Evolutionary conservation across 2,113 vertebrate species (phyloP).

Genomic region (Centropus unirufus): DNA sequence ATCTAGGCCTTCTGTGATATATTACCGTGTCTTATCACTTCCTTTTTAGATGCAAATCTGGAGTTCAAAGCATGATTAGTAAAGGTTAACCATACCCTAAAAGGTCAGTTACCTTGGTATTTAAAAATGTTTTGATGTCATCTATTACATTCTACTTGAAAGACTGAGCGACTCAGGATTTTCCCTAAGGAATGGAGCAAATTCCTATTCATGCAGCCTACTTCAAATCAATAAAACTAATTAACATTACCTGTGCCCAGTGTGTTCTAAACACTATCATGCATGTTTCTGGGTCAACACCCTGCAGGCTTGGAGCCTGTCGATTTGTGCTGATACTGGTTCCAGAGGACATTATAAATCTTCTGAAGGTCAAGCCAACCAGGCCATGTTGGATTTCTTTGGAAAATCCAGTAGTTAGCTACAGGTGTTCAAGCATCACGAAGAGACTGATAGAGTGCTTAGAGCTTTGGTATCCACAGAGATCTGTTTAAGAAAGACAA

Average conservation of each 20-base stretch:
- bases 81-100: neutral
- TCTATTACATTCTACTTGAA: neutral
- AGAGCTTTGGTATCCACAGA: slow-evolving; percentile 10
- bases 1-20: neutral
- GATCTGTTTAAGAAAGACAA: slow-evolving; percentile 64
- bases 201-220: neutral
- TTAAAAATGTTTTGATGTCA: neutral
- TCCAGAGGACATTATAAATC: slow-evolving; percentile 88
- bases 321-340: slow-evolving; percentile 78
- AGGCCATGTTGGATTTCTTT: slow-evolving; percentile 76
- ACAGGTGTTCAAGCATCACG: slow-evolving; percentile 49
- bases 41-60: neutral
- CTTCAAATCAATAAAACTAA: slow-evolving; percentile 34
- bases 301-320: slow-evolving; percentile 85
- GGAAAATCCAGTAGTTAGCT: slow-evolving; percentile 13
- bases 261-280: slow-evolving; percentile 99
- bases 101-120: neutral
- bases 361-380: slow-evolving; percentile 65
- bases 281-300: slow-evolving; percentile 97
- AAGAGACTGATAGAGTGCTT: slow-evolving; percentile 2
- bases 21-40: neutral
- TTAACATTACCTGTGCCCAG: slow-evolving; percentile 92
- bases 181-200: neutral
- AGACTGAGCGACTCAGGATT: neutral
- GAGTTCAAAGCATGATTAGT: neutral